A percentile compares a stretch with the other conserved stretches of the same genome.
phyloP scores from a whole-genome alignment of 2,888 invertebrate species.

The Drosophila incognita region DNA sequence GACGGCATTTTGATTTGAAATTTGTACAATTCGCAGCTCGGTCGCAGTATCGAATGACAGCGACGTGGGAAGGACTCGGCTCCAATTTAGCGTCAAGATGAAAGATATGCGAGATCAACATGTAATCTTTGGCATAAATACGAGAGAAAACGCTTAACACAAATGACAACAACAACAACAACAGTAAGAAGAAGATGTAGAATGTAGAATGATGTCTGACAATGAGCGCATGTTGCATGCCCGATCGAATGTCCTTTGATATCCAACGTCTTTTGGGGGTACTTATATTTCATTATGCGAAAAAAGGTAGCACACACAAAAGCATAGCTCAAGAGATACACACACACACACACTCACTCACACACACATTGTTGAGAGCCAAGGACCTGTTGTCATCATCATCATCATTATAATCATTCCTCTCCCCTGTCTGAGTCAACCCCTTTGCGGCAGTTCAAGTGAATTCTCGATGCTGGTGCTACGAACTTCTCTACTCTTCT shows the following conservation, averaged over 20 bases:
- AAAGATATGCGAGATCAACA: conserved; percentile 82
- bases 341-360: not conserved
- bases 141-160: conserved; percentile 67
- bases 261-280: conserved; percentile 66
- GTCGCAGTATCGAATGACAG: conserved; percentile 73
- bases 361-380: conserved; percentile 12
- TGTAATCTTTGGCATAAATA: conserved; percentile 79
- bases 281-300: conserved; percentile 78
- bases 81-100: conserved; percentile 67
- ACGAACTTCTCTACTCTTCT: conserved; percentile 5
- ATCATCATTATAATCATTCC: not conserved
- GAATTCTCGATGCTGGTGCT: conserved; percentile 68
- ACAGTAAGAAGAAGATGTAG: not conserved
- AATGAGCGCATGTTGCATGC: conserved; percentile 79
- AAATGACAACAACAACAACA: conserved; percentile 46
- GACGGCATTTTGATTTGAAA: conserved; percentile 78
- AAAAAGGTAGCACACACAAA: conserved; percentile 63
- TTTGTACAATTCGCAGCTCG: conserved; percentile 44
- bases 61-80: conserved; percentile 79
- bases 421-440: conserved; percentile 63
- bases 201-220: conserved; percentile 32
- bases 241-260: conserved; percentile 79
- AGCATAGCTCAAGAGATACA: conserved; percentile 23
- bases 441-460: conserved; percentile 59
- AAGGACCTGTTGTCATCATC: conserved; percentile 65